Percentiles rank a stretch among this genome's conserved stretches.
Evolutionary conservation across 2,888 invertebrate genomes (phyloP).

Genomic region (Xiphydria camelus): DNA sequence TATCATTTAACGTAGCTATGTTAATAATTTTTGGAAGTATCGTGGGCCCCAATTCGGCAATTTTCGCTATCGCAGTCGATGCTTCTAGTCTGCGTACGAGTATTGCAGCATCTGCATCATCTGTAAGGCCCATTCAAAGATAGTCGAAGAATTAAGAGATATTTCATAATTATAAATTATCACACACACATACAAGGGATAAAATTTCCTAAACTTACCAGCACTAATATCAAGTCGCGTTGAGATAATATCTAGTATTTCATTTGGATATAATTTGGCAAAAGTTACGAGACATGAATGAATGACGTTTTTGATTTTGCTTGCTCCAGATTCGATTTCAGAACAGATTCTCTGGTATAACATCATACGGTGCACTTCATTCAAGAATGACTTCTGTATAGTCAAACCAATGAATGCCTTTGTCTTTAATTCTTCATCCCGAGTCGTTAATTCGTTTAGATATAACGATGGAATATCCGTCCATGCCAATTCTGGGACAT

Average conservation of each 20-base stretch:
- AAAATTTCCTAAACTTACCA: conserved; percentile 28
- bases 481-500: conserved; percentile 47
- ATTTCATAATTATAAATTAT: conserved; percentile 33
- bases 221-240: conserved; percentile 48
- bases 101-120: conserved; percentile 17
- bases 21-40: conserved; percentile 40
- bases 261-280: conserved; percentile 60
- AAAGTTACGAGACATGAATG: conserved; percentile 62
- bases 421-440: conserved; percentile 58
- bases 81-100: conserved; percentile 39
- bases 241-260: conserved; percentile 62
- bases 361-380: conserved; percentile 58
- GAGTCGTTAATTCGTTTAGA: conserved; percentile 59
- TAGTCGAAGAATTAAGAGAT: neutral
- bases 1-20: conserved; percentile 24
- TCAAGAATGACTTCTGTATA: conserved; percentile 58
- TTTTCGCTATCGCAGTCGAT: conserved; percentile 35
- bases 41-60: conserved; percentile 33
- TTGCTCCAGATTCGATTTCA: conserved; percentile 59
- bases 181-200: no score
- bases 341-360: conserved; percentile 62
- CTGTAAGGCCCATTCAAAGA: no score
- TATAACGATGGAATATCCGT: conserved; percentile 57
- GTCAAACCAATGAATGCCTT: conserved; percentile 62
- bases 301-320: conserved; percentile 58